Conservation (phyloP, 2,797 vertebrate genomes). For the Sebastes umbrosus region DNA sequence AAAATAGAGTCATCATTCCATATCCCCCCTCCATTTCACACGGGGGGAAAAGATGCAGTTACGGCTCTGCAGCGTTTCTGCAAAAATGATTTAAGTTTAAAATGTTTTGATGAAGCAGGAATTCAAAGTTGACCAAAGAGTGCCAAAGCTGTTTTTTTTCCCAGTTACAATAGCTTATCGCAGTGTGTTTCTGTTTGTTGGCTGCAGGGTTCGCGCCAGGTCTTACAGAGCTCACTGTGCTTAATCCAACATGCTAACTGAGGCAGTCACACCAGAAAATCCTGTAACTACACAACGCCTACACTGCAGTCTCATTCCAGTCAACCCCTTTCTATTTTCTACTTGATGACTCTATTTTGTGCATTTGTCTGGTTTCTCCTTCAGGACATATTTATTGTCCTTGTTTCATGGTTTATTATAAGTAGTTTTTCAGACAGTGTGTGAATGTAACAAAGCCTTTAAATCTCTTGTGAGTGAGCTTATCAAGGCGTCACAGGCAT, state of each 20-base stretch:
- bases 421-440: conserved; percentile 12
- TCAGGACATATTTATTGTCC: conserved; percentile 2
- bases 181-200: neutral
- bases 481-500: neutral
- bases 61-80: neutral
- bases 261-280: conserved; percentile 43
- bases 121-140: conserved; percentile 12
- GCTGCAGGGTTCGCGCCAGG: conserved; percentile 12
- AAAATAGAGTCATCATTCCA: conserved; percentile 51
- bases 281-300: conserved; percentile 23
- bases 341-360: conserved; percentile 5
- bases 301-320: conserved; percentile 8
- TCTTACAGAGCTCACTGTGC: conserved; percentile 14
- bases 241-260: conserved; percentile 48
- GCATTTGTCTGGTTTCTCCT: neutral
- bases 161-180: neutral
- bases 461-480: neutral
- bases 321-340: neutral
- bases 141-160: neutral
- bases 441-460: neutral
- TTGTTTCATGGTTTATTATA: conserved; percentile 4
- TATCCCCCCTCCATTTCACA: neutral
- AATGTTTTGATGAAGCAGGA: conserved; percentile 25
- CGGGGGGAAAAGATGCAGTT: neutral
- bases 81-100: conserved; percentile 17